These are phyloP conservation scores for Edolisoma coerulescens DNA, from an alignment of 2,113 vertebrate species.

Conservation along the genomic window DNA sequence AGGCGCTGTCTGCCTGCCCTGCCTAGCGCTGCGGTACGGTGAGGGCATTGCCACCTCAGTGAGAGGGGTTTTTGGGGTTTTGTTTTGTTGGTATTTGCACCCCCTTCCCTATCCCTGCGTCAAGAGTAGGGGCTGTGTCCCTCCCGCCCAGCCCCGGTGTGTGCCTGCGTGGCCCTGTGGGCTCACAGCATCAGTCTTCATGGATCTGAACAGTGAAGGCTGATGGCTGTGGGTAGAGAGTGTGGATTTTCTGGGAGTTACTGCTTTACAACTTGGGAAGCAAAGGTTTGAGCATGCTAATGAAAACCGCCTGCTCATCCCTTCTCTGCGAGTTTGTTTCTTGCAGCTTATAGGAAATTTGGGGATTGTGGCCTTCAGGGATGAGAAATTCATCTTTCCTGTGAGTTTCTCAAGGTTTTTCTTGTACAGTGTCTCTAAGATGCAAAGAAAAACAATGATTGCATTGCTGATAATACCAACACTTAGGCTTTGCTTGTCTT, in stretches of 20 bases:
- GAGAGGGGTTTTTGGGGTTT: background rate
- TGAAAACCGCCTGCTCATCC: rapidly evolving
- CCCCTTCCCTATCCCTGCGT: background rate
- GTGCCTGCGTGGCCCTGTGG: background rate
- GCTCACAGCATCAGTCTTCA: background rate
- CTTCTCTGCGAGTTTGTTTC: background rate
- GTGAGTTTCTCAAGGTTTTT: background rate
- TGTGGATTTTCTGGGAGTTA: background rate
- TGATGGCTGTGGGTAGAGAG: background rate
- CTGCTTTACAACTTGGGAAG: background rate
- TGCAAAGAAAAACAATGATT: background rate
- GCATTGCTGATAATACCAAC: background rate
- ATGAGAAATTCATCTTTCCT: background rate
- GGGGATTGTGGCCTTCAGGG: background rate
- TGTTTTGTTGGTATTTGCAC: too few species aligned
- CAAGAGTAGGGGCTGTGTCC: background rate
- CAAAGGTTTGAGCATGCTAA: background rate
- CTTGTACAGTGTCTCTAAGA: background rate
- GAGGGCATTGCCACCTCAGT: background rate
- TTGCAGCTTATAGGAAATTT: background rate
- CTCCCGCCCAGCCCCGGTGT: background rate
- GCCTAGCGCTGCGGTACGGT: background rate
- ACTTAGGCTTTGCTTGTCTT: background rate
- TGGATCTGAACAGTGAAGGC: background rate
- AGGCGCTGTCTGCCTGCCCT: background rate